Evolutionary conservation across 2,797 vertebrate species (phyloP), one percentile per base, ranked within the genome.

Genomic region (Brachyrhaphis roseni): DNA sequence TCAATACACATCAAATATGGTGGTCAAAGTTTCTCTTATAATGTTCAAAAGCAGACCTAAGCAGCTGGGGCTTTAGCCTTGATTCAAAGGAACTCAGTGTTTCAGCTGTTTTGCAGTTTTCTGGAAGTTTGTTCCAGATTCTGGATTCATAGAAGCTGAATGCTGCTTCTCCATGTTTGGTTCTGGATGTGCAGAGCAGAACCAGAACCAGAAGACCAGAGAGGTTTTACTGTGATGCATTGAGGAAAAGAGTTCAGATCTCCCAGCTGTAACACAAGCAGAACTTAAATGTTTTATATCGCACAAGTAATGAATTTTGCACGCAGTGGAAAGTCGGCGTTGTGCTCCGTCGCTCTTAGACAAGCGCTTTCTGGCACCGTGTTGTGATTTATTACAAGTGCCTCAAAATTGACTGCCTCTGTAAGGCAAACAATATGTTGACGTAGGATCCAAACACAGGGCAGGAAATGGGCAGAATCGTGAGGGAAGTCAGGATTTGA

Each of bases 241-340:
- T n/a, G n/a, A n/a, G n/a, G n/a, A n/a, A n/a, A n/a, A n/a, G 6
- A 36, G 15, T 78, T 76, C 31, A 53, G 74, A 23, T 66, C 31
- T 18, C 11, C 34, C 36, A 57, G 68, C 4, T 78, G 59, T 6
- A 75, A 77, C 79, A 62, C 8, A 55, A 26, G 72, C 28, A 59
- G 57, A 59, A 34, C 62, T 18, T 81, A 73, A 47, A 31, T 47
- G 28, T 57, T 84, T 71, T 45, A 36, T 57, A 39, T 82, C n/a
- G 12, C 62, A 76, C n/a, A 73, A 3, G 1, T 7, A 12, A 72
- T 80, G 75, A 83, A 82, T 80, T 28, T 31, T 75, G 49, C 15
- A 13, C 12, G 20, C 43, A 46, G 26, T 49, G 12, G 15, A 34
- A 6, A 5, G 46, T 26, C 51, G 16, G 81, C 79, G 1, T 66